Evolutionary conservation across 2,797 vertebrate genomes (phyloP), one percentile per base, ranked within the genome.

Genomic region (Carapus acus): DNA sequence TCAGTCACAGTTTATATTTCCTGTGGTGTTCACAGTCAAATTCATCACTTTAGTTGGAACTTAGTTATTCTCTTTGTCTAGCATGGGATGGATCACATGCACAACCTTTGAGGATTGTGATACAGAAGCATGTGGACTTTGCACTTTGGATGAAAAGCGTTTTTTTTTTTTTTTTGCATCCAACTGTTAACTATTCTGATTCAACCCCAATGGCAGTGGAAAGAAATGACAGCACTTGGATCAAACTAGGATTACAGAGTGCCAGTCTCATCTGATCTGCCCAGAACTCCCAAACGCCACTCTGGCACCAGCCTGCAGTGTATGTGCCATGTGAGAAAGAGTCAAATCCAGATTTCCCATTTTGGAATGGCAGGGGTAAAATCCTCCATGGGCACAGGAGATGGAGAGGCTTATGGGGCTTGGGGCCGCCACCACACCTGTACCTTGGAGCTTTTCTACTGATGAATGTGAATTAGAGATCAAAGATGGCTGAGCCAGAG

Each of bases 381-480:
- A 54, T 53, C 65, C 66, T 69, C 40, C 43, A 41, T 54, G 50
- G 53, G 67, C 57, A 67, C 58, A 42, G 48, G 74, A 69, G 48
- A 69, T 36, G 69, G n/a, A 8, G 49, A 67, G 54, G 60, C 67
- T 75, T 62, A 76, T 31, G 49, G 43, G 34, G 53, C 65, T 60
- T 70, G 50, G 62, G 62, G 36, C 67, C 68, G 57, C 54, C 39
- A 64, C 69, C 48, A 70, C 58, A 71, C 38, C 63, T 58, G 18
- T 54, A 58, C 53, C 53, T 40, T 16, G 20, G 45, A 52, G 47
- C 50, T 55, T 73, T 50, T 44, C 47, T 57, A 54, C 43, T 54
- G 56, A 73, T 62, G 43, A 62, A 49, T 51, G 38, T 62, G 55
- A 79, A 78, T 73, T 67, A 44, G 58, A 62, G 53, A 68, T 81